Percentiles rank a stretch among this genome's conserved stretches.
phyloP scores from a whole-genome alignment of 2,113 vertebrate genomes.

The human (Homo sapiens) region GRCh38 chr3:3670501-3671000 shows the following conservation, averaged over 20 bases:
- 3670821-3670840: background rate
- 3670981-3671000: background rate
- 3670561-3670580: background rate
- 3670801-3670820: background rate
- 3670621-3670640: background rate
- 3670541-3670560: background rate
- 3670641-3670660: background rate
- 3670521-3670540: background rate
- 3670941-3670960: background rate
- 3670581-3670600: background rate
- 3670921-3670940: background rate
- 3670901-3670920: background rate
- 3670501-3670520: background rate
- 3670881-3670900: background rate
- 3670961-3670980: background rate
- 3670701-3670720: background rate
- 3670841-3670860: background rate
- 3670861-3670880: background rate
- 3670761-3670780: background rate
- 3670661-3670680: background rate
- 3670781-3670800: background rate
- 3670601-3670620: background rate
- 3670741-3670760: background rate
- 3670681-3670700: conserved; percentile 30
- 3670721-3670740: background rate